Base-by-base conservation (phyloP, 1,140 invertebrate species). In the Drosophila nikananu region DNA sequence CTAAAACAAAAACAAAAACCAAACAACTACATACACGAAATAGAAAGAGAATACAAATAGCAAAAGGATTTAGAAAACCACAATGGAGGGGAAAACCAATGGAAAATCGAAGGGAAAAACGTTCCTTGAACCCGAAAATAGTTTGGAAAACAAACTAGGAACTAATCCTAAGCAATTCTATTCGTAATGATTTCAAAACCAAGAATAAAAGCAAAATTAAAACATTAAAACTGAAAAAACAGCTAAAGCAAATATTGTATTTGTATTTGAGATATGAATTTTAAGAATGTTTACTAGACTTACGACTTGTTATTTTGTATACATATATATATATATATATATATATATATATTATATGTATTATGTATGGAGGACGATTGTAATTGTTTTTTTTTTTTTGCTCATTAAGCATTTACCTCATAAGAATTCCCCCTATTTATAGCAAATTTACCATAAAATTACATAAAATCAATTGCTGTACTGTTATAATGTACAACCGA, bases 281-380 rank as follows among this genome's bases (percentile, higher is more conserved):
- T 89, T 84, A 87, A 87, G 81, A 89, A 87, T 84, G 84, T 87
- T 87, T 87, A 83, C 68, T 87, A 89, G 84, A 84, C 60, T 87
- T 89, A 87, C 84, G 74, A 81, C 84, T 87, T 89, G 84, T 87
- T 87, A 87, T 87, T 89, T 87, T 89, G 65, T 89, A 87, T 87
- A 89, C 84, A 87, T 87, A 86, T 82, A 71, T 75, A 32, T 32
- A 32, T 32, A 76, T 74, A 63, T 72, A 21, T 72, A 21, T 72
- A 35, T 76, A 64, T 15, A 54, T 77, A 76, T 72, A 49, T 72
- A 48, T 73, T 49, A 73, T 73, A 73, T 73, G 70, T 72, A 73
- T 73, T 72, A 72, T 81, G 80, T 87, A 65, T 80, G 81, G 54
- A 73, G n/a, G 67, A 73, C 23, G 70, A 73, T 73, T 73, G 67